A percentile compares a stretch with the other conserved stretches of the same genome.
Conservation (phyloP, 2,888 invertebrate genomes). For the Drosophila anomalipes region DNA sequence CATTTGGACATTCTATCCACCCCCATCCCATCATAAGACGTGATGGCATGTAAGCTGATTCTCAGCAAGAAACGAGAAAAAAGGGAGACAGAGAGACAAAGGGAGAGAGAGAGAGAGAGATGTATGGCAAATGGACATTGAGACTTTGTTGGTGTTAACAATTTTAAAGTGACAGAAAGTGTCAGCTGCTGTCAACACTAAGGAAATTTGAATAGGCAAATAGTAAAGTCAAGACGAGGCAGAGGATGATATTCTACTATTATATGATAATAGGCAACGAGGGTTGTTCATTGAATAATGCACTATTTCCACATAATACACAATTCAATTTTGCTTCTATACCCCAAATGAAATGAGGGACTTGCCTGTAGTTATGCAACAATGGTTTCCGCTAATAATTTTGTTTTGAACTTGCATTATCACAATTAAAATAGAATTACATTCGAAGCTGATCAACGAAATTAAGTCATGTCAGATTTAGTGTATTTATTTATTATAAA, state of each 20-base stretch:
- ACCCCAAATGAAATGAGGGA: neutral
- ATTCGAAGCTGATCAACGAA: neutral
- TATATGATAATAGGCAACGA: conserved; percentile 28
- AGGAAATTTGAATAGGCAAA: conserved; percentile 58
- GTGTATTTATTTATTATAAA: neutral
- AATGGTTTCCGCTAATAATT: neutral
- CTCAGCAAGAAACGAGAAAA: conserved; percentile 4
- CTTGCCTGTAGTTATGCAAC: neutral
- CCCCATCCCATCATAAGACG: conserved; percentile 36
- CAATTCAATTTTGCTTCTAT: neutral
- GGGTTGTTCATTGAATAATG: conserved; percentile 28
- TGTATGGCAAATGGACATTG: conserved; percentile 40
- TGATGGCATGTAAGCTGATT: conserved; percentile 69
- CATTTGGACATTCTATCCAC: conserved; percentile 48
- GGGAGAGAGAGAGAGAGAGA: neutral
- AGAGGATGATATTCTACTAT: conserved; percentile 48
- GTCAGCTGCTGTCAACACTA: conserved; percentile 59
- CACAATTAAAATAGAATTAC: neutral
- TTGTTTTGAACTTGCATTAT: neutral
- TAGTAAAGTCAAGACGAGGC: conserved; percentile 49
- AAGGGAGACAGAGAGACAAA: conserved; percentile 7
- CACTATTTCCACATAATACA: neutral
- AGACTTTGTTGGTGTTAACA: conserved; percentile 40
- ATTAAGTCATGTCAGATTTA: neutral
- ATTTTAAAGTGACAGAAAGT: conserved; percentile 44